phyloP scores from a whole-genome alignment of 2,113 vertebrate species.

The Mobula hypostoma region DNA sequence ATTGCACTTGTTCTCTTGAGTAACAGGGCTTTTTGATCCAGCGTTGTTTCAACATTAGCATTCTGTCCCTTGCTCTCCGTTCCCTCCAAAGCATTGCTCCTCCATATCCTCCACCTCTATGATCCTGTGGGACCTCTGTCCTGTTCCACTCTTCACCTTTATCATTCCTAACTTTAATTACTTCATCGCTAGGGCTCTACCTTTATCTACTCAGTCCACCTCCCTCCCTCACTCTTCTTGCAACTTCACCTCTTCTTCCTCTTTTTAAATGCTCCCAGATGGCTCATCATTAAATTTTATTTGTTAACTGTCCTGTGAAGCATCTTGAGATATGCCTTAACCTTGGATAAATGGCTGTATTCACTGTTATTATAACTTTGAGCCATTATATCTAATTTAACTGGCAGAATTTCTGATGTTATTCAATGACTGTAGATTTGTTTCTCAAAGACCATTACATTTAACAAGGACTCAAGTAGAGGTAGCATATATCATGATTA shows the following conservation, averaged over 20 bases:
- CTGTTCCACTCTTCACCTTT: not conserved
- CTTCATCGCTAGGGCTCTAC: too few relatives aligned
- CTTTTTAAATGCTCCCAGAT: too few relatives aligned
- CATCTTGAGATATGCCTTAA: too few relatives aligned
- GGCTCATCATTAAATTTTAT: too few relatives aligned
- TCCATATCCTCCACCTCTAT: not conserved
- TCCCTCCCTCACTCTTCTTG: not conserved
- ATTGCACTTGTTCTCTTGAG: not conserved
- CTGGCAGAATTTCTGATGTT: not conserved
- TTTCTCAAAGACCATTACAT: not conserved
- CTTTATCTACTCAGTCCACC: not conserved
- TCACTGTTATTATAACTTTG: too few relatives aligned
- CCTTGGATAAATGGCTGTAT: too few relatives aligned
- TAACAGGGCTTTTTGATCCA: not conserved
- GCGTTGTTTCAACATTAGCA: not conserved
- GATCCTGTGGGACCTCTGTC: not conserved
- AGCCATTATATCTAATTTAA: too few relatives aligned
- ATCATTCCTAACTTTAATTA: not conserved
- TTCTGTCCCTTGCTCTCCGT: not conserved
- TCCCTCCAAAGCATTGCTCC: too few relatives aligned
- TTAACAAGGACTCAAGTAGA: not conserved
- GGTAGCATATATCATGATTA: not conserved
- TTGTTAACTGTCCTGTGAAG: not conserved
- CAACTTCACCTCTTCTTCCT: too few relatives aligned
- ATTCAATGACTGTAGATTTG: not conserved